Conservation (phyloP, 1,140 invertebrate species). For the Scylla paramamosain region DNA sequence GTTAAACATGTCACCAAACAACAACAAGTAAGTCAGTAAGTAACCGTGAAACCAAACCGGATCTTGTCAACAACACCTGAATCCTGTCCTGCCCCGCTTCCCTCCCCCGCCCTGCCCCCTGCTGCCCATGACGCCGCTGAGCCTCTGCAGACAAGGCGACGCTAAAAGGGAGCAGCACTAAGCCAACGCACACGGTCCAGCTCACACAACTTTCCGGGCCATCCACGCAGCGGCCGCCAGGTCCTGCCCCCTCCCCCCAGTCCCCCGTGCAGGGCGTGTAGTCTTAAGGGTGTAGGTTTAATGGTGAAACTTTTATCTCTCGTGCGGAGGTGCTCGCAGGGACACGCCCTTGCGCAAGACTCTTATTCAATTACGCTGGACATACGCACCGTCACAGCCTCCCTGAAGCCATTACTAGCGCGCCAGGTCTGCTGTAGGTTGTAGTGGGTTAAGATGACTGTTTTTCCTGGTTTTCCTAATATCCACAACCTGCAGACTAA, state of each 20-base stretch:
- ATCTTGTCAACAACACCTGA: no score
- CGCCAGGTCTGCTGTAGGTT: not conserved
- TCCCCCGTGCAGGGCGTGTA: not conserved
- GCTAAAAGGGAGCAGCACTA: no score
- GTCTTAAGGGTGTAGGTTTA: not conserved
- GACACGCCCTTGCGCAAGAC: not conserved
- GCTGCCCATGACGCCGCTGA: no score
- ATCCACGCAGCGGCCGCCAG: not conserved
- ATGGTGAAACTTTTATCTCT: not conserved
- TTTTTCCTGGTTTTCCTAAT: no score
- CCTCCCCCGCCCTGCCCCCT: no score
- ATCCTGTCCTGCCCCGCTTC: no score
- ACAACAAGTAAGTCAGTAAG: no score
- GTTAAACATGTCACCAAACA: no score
- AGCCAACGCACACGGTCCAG: no score
- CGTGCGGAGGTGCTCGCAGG: not conserved
- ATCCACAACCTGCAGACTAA: not conserved
- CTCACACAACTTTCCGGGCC: not conserved
- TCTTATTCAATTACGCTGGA: not conserved
- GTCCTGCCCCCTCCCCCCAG: not conserved
- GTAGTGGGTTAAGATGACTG: no score
- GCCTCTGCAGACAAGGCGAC: no score
- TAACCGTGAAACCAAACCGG: no score
- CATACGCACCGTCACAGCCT: conserved; percentile 8
- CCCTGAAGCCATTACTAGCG: not conserved